A percentile compares a stretch with the other conserved stretches of the same genome.
Evolutionary conservation across 1,140 invertebrate genomes (phyloP).

Genomic region (Drosophila bifasciata): DNA sequence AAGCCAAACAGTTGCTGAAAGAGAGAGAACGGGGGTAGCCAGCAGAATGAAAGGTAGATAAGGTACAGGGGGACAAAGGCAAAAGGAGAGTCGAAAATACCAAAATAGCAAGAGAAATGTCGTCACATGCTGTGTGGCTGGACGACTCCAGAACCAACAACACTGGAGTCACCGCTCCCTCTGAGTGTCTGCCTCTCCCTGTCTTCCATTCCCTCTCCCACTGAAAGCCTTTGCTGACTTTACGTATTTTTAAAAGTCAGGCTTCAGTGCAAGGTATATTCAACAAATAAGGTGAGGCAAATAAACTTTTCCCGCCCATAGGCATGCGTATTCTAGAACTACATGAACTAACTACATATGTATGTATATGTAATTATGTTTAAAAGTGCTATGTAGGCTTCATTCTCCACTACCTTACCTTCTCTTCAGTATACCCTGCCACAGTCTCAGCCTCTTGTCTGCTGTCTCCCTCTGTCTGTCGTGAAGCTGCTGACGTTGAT

Average conservation of each 20-base stretch:
- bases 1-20: constrained; percentile 21
- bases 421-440: too few relatives aligned
- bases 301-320: too few relatives aligned
- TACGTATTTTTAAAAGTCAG: constrained; percentile 1
- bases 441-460: background rate
- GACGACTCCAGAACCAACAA: background rate
- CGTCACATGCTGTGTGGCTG: constrained; percentile 22
- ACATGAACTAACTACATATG: too few relatives aligned
- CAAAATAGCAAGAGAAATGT: constrained; percentile 32
- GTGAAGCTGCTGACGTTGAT: constrained; percentile 50
- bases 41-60: too few relatives aligned
- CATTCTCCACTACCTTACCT: too few relatives aligned
- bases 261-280: too few relatives aligned
- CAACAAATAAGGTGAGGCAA: too few relatives aligned
- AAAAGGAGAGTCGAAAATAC: constrained; percentile 17
- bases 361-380: too few relatives aligned
- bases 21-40: background rate
- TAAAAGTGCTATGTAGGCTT: too few relatives aligned
- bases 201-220: background rate
- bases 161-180: too few relatives aligned
- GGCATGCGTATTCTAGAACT: too few relatives aligned
- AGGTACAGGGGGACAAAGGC: background rate
- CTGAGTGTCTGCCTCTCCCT: too few relatives aligned
- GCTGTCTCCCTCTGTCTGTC: constrained; percentile 13
- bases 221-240: background rate